phyloP scores from a whole-genome alignment of 30 jellyfish, hydroid and myxozoan species.

The Aurelia coerulea region DNA sequence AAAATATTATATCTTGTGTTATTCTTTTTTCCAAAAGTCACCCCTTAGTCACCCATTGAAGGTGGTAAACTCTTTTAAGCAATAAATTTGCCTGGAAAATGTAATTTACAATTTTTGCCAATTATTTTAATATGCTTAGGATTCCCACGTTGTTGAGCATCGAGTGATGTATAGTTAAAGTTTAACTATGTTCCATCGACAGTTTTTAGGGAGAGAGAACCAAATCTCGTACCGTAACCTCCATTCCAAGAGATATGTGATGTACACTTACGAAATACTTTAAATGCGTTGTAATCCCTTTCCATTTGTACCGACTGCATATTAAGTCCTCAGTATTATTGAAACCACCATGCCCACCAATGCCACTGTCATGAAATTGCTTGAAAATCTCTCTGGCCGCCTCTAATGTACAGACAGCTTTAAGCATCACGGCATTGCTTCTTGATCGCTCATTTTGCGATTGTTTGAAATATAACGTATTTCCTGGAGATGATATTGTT shows the following conservation, averaged over 20 bases:
- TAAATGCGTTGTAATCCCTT: constrained; percentile 12
- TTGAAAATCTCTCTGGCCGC: constrained; percentile 15
- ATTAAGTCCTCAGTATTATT: constrained; percentile 17
- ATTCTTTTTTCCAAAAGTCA: too few relatives aligned
- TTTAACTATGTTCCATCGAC: too few relatives aligned
- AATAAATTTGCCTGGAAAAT: too few relatives aligned
- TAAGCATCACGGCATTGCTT: constrained; percentile 7
- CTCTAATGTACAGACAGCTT: constrained; percentile 22
- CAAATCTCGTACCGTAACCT: too few relatives aligned
- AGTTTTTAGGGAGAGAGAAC: too few relatives aligned
- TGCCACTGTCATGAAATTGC: constrained; percentile 19
- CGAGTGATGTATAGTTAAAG: too few relatives aligned
- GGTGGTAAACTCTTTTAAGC: too few relatives aligned
- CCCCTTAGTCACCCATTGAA: too few relatives aligned
- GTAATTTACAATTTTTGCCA: too few relatives aligned
- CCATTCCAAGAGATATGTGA: neutral
- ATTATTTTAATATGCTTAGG: too few relatives aligned
- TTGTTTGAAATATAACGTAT: neutral
- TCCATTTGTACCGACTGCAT: constrained; percentile 32
- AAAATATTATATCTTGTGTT: too few relatives aligned
- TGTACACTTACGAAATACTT: constrained; percentile 11
- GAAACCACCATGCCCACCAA: constrained; percentile 34
- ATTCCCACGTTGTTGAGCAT: too few relatives aligned
- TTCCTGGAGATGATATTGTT: neutral
- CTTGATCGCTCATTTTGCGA: constrained; percentile 8